Conservation (phyloP, 2,113 vertebrate species). For the Gnathonemus echidnorhynchus region DNA sequence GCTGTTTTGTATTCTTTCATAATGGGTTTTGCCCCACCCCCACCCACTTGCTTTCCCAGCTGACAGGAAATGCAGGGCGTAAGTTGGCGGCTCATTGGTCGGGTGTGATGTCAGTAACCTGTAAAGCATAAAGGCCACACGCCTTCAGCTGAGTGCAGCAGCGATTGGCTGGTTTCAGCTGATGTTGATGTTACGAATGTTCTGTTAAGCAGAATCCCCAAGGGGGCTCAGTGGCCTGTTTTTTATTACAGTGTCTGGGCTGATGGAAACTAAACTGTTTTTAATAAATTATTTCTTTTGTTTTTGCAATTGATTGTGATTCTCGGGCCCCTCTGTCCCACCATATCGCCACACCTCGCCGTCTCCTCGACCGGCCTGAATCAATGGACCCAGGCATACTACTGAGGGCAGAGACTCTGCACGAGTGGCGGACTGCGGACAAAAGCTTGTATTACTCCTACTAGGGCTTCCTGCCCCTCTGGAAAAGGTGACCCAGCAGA, state of each 20-base stretch:
- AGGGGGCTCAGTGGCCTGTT: background rate
- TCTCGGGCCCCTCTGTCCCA: background rate
- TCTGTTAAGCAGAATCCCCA: background rate
- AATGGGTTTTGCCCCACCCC: background rate
- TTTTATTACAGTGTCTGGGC: background rate
- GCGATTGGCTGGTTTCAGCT: background rate
- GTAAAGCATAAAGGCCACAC: background rate
- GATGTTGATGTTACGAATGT: background rate
- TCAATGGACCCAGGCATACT: background rate
- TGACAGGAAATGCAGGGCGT: background rate
- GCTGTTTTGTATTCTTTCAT: background rate
- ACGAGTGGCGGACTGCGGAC: background rate
- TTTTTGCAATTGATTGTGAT: background rate
- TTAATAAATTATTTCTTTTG: background rate
- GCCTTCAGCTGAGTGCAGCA: background rate
- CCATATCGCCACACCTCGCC: background rate
- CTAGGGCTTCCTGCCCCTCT: background rate
- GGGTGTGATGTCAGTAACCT: background rate
- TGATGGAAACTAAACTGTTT: background rate
- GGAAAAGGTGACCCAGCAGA: background rate
- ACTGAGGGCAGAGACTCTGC: background rate
- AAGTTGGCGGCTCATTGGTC: background rate
- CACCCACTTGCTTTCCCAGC: background rate
- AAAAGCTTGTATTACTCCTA: background rate
- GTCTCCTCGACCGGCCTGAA: background rate